Evolutionary conservation across 1,140 invertebrate species (phyloP), one percentile per base, ranked within the genome.

Genomic region (Cyclina sinensis): DNA sequence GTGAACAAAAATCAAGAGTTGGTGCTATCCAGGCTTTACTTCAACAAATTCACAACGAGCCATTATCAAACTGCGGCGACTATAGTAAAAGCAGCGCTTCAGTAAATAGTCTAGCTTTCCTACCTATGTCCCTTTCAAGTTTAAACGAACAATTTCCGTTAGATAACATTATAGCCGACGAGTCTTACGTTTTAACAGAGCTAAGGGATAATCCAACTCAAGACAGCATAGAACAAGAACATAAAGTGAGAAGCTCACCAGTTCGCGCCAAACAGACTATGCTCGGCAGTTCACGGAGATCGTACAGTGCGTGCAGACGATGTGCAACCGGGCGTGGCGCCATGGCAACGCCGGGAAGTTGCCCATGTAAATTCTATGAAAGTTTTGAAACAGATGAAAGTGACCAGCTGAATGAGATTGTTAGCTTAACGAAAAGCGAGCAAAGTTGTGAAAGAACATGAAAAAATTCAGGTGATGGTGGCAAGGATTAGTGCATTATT

Each of bases 111-210:
- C 43, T 84, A 24, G 82, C 82, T 1, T 48, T 84, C 32, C 24
- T 84, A 14, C 82, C 82, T 21, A 57, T 84, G 37, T 84, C 82
- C 30, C 43, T 84, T n/a, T 84, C 82, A 9, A 70, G 24, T 21
- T 16, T 83, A 39, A 83, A 4, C 37, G 65, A 83, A 70, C 39
- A 80, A 57, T 32, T 39, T 65, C 9, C 14, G 3, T 57, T 57
- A n/a, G 18, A 57, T 24, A 65, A 65, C 24, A 30, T n/a, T 65
- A 11, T 54, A 18, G 3, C 18, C 4, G 51, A 54, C 21, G 57
- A 7, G 7, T 4, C 9, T 24, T 9, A 62, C 24, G 57, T 1
- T 2, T 18, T 27, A 27, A 62, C n/a, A 1, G 57, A 70, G 5
- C 35, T 70, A 4, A 27, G 37, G 7, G 62, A 7, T 5, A 65